Conservation (phyloP, 2,113 vertebrate species). For the Amia ocellicauda region DNA sequence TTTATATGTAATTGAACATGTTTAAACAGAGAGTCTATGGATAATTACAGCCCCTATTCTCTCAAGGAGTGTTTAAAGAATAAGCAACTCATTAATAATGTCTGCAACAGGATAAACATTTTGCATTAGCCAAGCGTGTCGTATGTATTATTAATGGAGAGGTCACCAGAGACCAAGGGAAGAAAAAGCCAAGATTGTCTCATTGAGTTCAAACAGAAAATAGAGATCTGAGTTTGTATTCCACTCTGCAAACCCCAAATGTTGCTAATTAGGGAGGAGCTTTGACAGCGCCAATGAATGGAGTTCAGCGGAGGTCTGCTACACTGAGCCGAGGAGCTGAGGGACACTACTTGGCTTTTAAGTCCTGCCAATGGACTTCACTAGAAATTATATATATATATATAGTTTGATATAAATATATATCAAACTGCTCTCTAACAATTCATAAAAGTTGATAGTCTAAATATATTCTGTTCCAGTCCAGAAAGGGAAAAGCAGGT, state of each 20-base stretch:
- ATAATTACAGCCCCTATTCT: neutral
- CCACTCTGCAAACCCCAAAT: neutral
- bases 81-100: conserved; percentile 28
- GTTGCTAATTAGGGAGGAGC: neutral
- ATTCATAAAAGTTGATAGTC: neutral
- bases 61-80: conserved; percentile 26
- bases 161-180: conserved; percentile 13
- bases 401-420: too few relatives aligned
- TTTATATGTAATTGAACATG: neutral
- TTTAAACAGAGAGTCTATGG: conserved; percentile 10
- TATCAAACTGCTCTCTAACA: too few relatives aligned
- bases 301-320: neutral
- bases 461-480: too few relatives aligned
- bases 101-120: conserved; percentile 29
- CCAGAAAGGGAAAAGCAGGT: conserved; percentile 60
- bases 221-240: conserved; percentile 9
- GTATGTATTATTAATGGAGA: conserved; percentile 38
- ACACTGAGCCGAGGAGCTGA: neutral
- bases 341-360: neutral
- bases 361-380: neutral
- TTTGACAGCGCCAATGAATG: neutral
- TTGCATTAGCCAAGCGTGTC: conserved; percentile 11
- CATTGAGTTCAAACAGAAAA: neutral
- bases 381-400: too few relatives aligned
- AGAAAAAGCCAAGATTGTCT: conserved; percentile 6